A percentile compares a stretch with the other conserved stretches of the same genome.
phyloP scores from a whole-genome alignment of 2,113 vertebrate genomes.

The Rhinolophus sinicus region DNA sequence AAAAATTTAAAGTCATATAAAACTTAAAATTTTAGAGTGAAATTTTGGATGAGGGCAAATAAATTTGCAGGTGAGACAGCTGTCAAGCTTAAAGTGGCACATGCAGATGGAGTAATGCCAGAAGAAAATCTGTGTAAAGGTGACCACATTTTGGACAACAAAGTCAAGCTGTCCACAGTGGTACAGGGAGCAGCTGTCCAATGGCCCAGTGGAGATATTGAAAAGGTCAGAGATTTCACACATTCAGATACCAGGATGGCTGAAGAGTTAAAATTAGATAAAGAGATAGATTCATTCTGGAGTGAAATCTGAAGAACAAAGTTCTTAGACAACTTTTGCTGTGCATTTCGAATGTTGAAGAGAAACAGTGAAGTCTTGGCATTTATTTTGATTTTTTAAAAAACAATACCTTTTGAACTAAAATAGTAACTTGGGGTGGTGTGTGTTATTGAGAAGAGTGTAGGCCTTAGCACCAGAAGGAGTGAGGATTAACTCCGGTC shows the following conservation, averaged over 20 bases:
- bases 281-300: background rate
- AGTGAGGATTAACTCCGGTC: background rate
- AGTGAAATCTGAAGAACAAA: conserved; percentile 13
- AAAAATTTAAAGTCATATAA: background rate
- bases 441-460: background rate
- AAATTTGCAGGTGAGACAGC: conserved; percentile 4
- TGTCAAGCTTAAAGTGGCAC: background rate
- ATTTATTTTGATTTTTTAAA: background rate
- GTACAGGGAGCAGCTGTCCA: conserved; percentile 11
- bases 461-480: background rate
- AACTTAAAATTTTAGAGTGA: background rate
- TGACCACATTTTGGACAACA: conserved; percentile 1
- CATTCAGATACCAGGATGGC: conserved; percentile 38
- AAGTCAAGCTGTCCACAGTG: conserved; percentile 46
- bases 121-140: background rate
- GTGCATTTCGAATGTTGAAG: background rate
- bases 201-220: background rate
- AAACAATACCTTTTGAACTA: background rate
- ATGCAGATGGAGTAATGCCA: background rate
- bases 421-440: background rate
- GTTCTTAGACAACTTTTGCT: background rate
- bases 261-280: conserved; percentile 71
- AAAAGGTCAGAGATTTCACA: conserved; percentile 64
- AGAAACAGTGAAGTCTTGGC: conserved; percentile 14
- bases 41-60: background rate